Base-by-base conservation (phyloP, 1,140 invertebrate genomes). In the Platyscapa corneri region DNA sequence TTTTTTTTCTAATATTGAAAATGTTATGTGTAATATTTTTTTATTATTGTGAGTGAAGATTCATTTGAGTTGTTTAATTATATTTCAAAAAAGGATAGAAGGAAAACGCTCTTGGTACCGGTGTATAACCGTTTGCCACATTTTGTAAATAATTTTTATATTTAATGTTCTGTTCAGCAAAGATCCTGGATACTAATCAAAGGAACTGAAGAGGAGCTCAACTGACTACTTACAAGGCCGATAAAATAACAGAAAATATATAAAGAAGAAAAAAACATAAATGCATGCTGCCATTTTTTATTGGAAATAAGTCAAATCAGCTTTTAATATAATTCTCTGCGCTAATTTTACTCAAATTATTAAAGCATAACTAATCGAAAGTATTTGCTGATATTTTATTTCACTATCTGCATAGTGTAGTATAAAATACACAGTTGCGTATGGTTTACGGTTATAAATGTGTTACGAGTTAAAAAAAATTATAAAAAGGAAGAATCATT, bases 111-210 rank as follows among this genome's bases (percentile, higher is more conserved):
- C 32, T 67, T 67, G 64, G 64, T 67, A 67, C 64, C 64, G 30
- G 64, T 18, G 12, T 67, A 32, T 34, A 3, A 32, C 32, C 18
- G 3, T 67, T 67, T 32, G 3, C 10, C 10, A 34, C n/a, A 23
- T 64, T 79, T 37, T 79, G 14, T 78, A 3, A 32, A 30, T 56
- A 78, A 56, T 60, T 78, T 53, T 39, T 20, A 39, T 79, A 30
- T 64, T 79, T 64, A 60, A 79, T 64, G 18, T 79, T 79, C 30
- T 64, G 23, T 79, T 60, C 37, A 78, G 76, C 30, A 78, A 56
- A 23, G 14, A 37, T 6, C 30, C 3, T 30, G 32, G 53, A 42
- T 16, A 56, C 12, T 27, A 37, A 60, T 34, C 30, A 49, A 56
- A 53, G 49, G 12, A 78, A 20, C 14, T 27, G 56, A 64, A 64